Conservation (phyloP, 2,113 vertebrate species). For the Coptodon rendalli region DNA sequence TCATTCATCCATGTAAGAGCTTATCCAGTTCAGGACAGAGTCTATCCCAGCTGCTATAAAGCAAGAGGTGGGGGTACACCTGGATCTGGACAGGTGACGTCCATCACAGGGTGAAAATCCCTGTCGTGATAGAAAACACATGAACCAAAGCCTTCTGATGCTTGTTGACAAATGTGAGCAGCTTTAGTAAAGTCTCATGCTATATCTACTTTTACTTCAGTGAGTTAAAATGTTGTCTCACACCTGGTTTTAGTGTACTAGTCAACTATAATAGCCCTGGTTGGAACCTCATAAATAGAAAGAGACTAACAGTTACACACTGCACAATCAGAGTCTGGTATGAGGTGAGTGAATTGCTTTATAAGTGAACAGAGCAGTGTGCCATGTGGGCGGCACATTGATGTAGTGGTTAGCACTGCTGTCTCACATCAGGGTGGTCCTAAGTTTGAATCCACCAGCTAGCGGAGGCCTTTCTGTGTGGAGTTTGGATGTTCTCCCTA, state of each 20-base stretch:
- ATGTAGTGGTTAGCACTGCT: neutral
- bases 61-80: neutral
- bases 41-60: fast-evolving
- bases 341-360: neutral
- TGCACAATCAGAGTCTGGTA: fast-evolving
- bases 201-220: neutral
- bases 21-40: neutral
- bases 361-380: neutral
- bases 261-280: neutral
- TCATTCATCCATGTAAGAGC: fast-evolving
- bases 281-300: neutral
- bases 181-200: neutral
- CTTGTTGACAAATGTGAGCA: neutral
- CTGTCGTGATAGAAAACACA: fast-evolving
- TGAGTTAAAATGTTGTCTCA: neutral
- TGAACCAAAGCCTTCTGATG: neutral
- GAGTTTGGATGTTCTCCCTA: neutral
- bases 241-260: neutral
- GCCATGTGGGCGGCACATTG: fast-evolving
- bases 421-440: neutral
- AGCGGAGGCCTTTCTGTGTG: neutral
- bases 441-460: neutral
- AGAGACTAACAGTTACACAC: neutral
- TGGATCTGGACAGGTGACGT: neutral
- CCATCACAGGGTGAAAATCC: neutral